These are phyloP conservation scores for Lepus europaeus DNA, from an alignment of 2,113 vertebrate genomes.

Conservation along the genomic window DNA sequence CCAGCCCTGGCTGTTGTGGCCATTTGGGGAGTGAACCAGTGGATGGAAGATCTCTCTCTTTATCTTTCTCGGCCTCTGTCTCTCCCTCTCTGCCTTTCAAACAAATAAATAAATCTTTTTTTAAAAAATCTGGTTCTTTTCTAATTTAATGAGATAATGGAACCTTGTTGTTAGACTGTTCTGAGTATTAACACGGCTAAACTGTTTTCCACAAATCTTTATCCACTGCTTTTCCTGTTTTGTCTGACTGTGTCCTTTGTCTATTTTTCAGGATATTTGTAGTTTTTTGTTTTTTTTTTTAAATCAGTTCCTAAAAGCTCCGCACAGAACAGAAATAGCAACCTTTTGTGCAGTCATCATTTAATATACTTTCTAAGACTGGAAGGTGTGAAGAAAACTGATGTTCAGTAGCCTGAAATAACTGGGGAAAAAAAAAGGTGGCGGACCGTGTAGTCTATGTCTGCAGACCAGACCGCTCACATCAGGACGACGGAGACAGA, in stretches of 20 bases:
- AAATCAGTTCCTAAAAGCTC: background rate
- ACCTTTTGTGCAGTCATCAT: background rate
- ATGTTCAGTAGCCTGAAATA: background rate
- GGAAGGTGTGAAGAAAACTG: background rate
- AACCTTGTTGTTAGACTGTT: background rate
- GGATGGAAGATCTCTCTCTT: too few relatives aligned
- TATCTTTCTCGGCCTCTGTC: too few relatives aligned
- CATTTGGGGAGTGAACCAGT: too few relatives aligned
- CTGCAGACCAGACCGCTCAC: background rate
- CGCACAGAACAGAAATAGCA: background rate
- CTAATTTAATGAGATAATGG: conserved; percentile 34
- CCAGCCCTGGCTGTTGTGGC: too few relatives aligned
- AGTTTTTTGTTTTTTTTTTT: background rate
- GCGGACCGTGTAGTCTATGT: background rate
- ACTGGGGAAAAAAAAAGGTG: background rate
- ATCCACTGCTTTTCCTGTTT: background rate
- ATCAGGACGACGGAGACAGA: background rate
- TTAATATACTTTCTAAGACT: background rate
- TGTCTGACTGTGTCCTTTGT: background rate
- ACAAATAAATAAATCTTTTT: too few relatives aligned
- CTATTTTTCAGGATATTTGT: background rate
- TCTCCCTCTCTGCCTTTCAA: too few relatives aligned
- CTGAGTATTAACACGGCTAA: background rate
- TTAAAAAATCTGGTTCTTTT: background rate
- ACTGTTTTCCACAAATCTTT: background rate